A percentile compares a stretch with the other conserved stretches of the same genome.
phyloP scores from a whole-genome alignment of 1,140 invertebrate genomes.

The Anadara kagoshimensis region DNA sequence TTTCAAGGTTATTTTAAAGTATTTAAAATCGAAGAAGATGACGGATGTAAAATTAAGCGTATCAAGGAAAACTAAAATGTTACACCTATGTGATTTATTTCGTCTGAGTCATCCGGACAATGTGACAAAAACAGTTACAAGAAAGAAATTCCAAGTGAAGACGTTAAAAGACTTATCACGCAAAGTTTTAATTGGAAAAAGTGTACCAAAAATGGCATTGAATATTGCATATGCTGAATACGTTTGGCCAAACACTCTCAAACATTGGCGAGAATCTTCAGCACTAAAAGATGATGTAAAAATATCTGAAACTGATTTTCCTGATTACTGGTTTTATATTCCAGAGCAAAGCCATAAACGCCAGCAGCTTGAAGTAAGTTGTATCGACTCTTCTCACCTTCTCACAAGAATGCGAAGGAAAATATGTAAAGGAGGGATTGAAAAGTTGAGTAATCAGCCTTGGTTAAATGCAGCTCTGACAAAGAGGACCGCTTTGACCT shows the following conservation, averaged over 20 bases:
- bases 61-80: neutral
- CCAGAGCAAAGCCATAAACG: neutral
- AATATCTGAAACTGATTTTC: neutral
- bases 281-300: neutral
- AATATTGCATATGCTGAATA: neutral
- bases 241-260: neutral
- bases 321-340: neutral
- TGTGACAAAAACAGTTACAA: neutral
- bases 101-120: neutral
- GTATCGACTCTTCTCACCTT: neutral
- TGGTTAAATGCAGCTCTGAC: neutral
- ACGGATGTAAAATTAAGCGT: neutral
- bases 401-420: neutral
- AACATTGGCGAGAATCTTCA: neutral
- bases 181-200: neutral
- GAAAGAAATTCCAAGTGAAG: neutral
- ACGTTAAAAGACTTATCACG: neutral
- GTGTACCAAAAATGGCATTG: neutral
- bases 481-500: neutral
- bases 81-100: neutral
- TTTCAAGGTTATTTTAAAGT: neutral
- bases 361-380: neutral
- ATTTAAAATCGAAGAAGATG: neutral
- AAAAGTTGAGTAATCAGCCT: neutral
- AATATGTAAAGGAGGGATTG: constrained; percentile 4